Conservation (phyloP, 2,113 vertebrate species). For the Carassius auratus region DNA sequence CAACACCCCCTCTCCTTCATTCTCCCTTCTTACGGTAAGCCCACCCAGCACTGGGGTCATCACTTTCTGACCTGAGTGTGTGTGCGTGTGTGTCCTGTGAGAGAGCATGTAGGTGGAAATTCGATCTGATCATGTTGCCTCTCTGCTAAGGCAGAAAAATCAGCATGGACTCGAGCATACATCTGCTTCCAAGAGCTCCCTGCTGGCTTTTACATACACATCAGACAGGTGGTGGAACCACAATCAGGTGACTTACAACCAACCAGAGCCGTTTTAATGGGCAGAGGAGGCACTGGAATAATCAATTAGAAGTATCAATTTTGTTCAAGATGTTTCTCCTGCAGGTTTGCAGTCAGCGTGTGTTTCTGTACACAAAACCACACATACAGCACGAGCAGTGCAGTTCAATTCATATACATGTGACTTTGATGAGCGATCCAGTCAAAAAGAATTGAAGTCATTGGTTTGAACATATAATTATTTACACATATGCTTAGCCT, state of each 20-base stretch:
- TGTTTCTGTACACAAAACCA: background rate
- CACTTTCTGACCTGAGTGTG: conserved; percentile 20
- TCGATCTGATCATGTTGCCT: conserved; percentile 42
- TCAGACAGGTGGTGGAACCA: conserved; percentile 25
- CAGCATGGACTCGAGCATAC: conserved; percentile 34
- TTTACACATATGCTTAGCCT: background rate
- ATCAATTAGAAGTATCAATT: background rate
- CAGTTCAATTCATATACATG: background rate
- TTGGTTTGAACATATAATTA: background rate
- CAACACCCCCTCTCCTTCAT: background rate
- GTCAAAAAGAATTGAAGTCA: background rate
- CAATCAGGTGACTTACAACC: conserved; percentile 11
- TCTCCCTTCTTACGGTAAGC: conserved; percentile 14
- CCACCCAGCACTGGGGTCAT: conserved; percentile 24
- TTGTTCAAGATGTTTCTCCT: background rate
- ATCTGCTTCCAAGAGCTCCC: conserved; percentile 47
- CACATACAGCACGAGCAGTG: background rate
- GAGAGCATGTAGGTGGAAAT: conserved; percentile 44
- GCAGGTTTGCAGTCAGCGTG: background rate
- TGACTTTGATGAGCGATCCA: background rate
- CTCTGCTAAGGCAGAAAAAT: conserved; percentile 33
- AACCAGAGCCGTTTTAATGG: background rate
- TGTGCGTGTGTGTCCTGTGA: conserved; percentile 29
- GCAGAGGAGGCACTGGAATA: background rate
- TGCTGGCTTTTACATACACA: conserved; percentile 35